Percentiles rank a stretch among this genome's conserved stretches.
Evolutionary conservation across 92 coral and sea anemone species (phyloP).

Genomic region (Porites cylindrica): DNA sequence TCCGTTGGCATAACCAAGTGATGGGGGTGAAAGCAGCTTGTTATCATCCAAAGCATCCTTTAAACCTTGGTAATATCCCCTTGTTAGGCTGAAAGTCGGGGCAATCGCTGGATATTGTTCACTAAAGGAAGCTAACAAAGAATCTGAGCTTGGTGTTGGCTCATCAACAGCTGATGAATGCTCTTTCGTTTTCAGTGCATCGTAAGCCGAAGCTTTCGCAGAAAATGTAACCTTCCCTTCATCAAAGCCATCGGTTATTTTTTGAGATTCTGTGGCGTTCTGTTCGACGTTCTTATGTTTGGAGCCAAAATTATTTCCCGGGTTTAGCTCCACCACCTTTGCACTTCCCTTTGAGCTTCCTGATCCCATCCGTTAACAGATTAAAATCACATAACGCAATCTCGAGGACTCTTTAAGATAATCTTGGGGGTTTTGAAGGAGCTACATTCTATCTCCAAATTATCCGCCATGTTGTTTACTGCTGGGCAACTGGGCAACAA

Average conservation of each 20-base stretch:
- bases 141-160: background rate
- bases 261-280: background rate
- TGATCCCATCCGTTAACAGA: background rate
- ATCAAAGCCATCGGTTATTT: background rate
- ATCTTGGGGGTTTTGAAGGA: too few relatives aligned
- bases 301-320: background rate
- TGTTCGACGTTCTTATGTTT: background rate
- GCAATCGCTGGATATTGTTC: constrained; percentile 2
- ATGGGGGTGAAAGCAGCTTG: background rate
- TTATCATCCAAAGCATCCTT: background rate
- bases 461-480: too few relatives aligned
- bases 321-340: background rate
- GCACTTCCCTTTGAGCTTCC: background rate
- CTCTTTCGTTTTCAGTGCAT: background rate
- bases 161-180: background rate
- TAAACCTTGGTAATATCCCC: constrained; percentile 5
- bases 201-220: background rate
- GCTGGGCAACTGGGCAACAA: too few relatives aligned
- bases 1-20: background rate
- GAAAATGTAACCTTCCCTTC: background rate
- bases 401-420: too few relatives aligned
- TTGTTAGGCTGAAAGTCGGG: background rate
- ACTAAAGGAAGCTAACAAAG: constrained; percentile 1
- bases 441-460: too few relatives aligned
- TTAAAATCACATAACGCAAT: too few relatives aligned